phyloP scores from a whole-genome alignment of 2,888 invertebrate genomes.

The Pinctada fucata region DNA sequence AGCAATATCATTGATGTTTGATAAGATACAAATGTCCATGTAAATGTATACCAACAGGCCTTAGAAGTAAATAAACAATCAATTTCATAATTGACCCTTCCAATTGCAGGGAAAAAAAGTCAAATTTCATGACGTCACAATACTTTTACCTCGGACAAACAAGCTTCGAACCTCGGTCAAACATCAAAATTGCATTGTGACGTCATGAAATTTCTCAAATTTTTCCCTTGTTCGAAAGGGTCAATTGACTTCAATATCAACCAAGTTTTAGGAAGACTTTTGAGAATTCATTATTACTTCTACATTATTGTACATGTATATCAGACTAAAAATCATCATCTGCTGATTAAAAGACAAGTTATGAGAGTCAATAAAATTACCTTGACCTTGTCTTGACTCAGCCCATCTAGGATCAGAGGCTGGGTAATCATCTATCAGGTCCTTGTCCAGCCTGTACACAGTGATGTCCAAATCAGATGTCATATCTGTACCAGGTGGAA shows the following conservation, averaged over 20 bases:
- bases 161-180: neutral
- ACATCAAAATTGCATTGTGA: too few relatives aligned
- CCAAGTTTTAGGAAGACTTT: too few relatives aligned
- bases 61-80: neutral
- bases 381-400: slow-evolving; percentile 75
- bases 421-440: slow-evolving; percentile 91
- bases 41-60: neutral
- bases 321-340: too few relatives aligned
- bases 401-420: slow-evolving; percentile 91
- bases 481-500: slow-evolving; percentile 66
- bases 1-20: neutral
- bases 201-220: too few relatives aligned
- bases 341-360: too few relatives aligned
- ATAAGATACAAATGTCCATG: neutral
- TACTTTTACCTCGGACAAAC: neutral
- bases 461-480: slow-evolving; percentile 80
- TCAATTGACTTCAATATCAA: neutral
- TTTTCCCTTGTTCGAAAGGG: too few relatives aligned
- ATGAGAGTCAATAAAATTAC: too few relatives aligned
- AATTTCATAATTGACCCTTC: neutral
- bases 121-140: too few relatives aligned
- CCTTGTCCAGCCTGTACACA: slow-evolving; percentile 84
- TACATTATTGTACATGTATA: too few relatives aligned
- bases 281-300: too few relatives aligned
- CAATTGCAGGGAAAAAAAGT: too few relatives aligned